Evolutionary conservation across 2,797 vertebrate species (phyloP), one percentile per base, ranked within the genome.

Genomic region (Amphiprion clarkii): DNA sequence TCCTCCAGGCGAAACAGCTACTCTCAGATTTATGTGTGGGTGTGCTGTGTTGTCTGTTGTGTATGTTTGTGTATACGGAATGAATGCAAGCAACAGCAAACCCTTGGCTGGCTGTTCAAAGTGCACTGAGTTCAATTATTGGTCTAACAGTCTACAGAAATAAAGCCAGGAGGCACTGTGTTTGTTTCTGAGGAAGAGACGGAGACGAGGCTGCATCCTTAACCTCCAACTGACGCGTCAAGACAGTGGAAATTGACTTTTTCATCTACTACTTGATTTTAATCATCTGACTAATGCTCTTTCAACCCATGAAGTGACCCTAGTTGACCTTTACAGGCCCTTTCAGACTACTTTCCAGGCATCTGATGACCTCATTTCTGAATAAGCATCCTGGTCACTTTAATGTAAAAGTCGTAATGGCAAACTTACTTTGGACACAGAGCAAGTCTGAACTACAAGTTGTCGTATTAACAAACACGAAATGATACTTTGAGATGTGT

Each of bases 1-100:
- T 90, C 91, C 92, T 88, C 57, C 67, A 52, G 90, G 92, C 90
- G 12, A 83, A 81, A 78, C 53, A 72, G 70, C 81, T 80, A 33
- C 85, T 75, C 72, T 73, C 17, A 61, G 61, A 88, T 90, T 65
- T 33, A 31, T 78, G 84, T 82, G 88, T 76, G 86, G 81, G 89
- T 71, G 85, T 81, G 46, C 53, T 42, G 56, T 59, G 21, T 36
- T 36, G 84, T 86, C 79, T 58, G 10, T 76, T 72, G 56, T n/a
- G 57, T 60, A 53, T 76, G 55, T 78, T 49, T 71, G 55, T 76
- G 70, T 63, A 63, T 51, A 76, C 55, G 40, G 67, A 64, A 61
- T 75, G 80, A 64, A 61, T 77, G 80, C 42, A 67, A 67, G 74
- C 72, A 82, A 71, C 76, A 60, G 62, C 73, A 63, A 46, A 60